phyloP scores from a whole-genome alignment of 1,140 invertebrate genomes.

The Lepidurus apus region DNA sequence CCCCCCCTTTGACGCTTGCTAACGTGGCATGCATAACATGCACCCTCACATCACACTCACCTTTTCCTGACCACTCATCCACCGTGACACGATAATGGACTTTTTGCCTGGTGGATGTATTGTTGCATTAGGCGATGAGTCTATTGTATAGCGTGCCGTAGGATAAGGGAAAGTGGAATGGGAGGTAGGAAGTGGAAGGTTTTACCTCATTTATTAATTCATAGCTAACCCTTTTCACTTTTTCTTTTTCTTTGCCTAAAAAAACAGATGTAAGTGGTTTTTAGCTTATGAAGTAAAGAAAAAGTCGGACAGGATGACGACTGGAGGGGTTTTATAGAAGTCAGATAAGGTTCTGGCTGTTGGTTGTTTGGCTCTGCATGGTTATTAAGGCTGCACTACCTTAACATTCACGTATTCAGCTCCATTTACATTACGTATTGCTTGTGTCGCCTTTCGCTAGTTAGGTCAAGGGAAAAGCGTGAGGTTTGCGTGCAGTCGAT shows the following conservation, averaged over 20 bases:
- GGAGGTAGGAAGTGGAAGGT: background rate
- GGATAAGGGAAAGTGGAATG: background rate
- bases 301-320: background rate
- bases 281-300: background rate
- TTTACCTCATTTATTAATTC: constrained; percentile 1
- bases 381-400: background rate
- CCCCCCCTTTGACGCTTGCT: background rate
- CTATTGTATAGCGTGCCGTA: constrained; percentile 4
- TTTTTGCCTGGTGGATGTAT: constrained; percentile 19
- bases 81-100: constrained; percentile 21
- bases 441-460: background rate
- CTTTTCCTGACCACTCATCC: constrained; percentile 21
- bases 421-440: background rate
- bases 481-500: background rate
- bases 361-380: background rate
- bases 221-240: background rate
- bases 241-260: background rate
- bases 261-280: constrained; percentile 5
- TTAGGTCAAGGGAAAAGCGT: background rate
- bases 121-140: constrained; percentile 18
- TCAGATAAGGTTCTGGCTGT: background rate
- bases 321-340: background rate
- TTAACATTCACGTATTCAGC: background rate
- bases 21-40: constrained; percentile 18
- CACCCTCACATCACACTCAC: constrained; percentile 20